Evolutionary conservation across 2,113 vertebrate species (phyloP).

Genomic region (Geococcyx californianus): DNA sequence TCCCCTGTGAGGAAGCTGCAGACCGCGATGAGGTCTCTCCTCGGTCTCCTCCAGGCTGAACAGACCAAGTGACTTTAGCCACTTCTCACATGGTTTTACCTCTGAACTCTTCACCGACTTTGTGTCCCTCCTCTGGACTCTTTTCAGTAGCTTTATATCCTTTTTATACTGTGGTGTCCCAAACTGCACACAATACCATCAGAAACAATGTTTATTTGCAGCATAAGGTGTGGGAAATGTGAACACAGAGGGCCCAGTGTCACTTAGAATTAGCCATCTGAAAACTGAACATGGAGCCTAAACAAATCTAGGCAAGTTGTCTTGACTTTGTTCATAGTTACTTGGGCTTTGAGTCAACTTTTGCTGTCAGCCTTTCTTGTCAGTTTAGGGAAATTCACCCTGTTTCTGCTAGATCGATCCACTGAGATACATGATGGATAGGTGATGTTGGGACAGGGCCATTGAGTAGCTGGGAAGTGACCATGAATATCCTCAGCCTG

Average conservation of each 20-base stretch:
- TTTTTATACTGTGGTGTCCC: too few relatives aligned
- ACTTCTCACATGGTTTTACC: too few relatives aligned
- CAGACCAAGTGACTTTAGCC: too few relatives aligned
- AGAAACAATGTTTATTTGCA: neutral
- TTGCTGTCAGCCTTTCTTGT: neutral
- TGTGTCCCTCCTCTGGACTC: too few relatives aligned
- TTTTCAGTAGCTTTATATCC: too few relatives aligned
- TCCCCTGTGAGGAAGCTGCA: too few relatives aligned
- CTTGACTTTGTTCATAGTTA: neutral
- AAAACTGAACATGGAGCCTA: neutral
- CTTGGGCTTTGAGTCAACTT: neutral
- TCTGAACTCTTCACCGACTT: too few relatives aligned
- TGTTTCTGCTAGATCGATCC: neutral
- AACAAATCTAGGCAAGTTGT: neutral
- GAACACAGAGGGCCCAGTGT: neutral
- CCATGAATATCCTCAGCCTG: neutral
- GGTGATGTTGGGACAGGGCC: neutral
- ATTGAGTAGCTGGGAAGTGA: neutral
- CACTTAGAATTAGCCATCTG: neutral
- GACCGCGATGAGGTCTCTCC: too few relatives aligned
- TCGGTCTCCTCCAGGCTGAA: too few relatives aligned
- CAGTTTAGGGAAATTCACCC: neutral
- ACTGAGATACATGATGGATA: fast-evolving
- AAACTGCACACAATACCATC: fast-evolving
- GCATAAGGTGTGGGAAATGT: neutral